Evolutionary conservation across 2,888 invertebrate species (phyloP).

Genomic region (Allophyes oxyacanthae): DNA sequence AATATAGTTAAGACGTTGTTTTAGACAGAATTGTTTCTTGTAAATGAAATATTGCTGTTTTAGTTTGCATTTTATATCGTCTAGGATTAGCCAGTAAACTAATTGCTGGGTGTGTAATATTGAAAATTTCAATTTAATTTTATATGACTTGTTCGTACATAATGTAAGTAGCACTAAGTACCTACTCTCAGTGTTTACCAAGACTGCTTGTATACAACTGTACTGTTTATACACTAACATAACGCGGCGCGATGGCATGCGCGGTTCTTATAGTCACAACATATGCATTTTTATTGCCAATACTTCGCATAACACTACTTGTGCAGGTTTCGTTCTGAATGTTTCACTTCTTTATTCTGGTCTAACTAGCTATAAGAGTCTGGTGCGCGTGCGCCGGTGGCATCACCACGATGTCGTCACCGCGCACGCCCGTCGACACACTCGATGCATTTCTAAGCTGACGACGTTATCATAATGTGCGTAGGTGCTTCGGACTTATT

Average conservation of each 20-base stretch:
- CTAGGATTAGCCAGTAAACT: constrained; percentile 80
- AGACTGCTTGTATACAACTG: constrained; percentile 88
- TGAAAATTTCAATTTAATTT: constrained; percentile 82
- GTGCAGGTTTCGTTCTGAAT: constrained; percentile 76
- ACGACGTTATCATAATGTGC: constrained; percentile 54
- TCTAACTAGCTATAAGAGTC: constrained; percentile 75
- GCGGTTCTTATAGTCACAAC: constrained; percentile 85
- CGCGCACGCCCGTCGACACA: constrained; percentile 28
- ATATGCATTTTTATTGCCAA: constrained; percentile 87
- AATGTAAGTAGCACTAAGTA: constrained; percentile 86
- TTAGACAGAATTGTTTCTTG: constrained; percentile 86
- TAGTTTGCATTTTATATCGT: constrained; percentile 88
- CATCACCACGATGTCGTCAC: constrained; percentile 41
- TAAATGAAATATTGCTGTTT: constrained; percentile 87
- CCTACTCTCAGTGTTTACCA: constrained; percentile 88
- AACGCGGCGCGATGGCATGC: constrained; percentile 73
- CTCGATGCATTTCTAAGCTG: constrained; percentile 63
- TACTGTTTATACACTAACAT: constrained; percentile 85
- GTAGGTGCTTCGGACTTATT: constrained; percentile 68
- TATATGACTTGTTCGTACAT: constrained; percentile 82
- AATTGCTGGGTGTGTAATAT: constrained; percentile 81
- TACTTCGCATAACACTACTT: constrained; percentile 79
- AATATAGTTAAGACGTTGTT: constrained; percentile 80
- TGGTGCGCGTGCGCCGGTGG: constrained; percentile 51
- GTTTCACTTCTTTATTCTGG: constrained; percentile 73